Evolutionary conservation across 2,113 vertebrate genomes (phyloP), one percentile per base, ranked within the genome.

Genomic region (Leuciscus idus): DNA sequence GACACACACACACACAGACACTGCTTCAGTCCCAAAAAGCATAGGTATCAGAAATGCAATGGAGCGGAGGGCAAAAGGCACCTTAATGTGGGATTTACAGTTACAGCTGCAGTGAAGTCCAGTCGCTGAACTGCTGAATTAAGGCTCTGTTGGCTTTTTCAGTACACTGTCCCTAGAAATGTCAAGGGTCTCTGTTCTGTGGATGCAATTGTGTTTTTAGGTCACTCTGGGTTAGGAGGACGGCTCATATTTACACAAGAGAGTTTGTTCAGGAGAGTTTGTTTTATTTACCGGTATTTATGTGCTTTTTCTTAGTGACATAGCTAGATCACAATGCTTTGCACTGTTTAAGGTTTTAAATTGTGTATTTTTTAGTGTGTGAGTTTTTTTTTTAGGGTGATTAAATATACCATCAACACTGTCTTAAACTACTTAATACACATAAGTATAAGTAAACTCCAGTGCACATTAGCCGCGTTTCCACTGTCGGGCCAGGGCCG

Each of bases 1-100:
- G 21, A 64, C 39, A 81, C 79, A 86, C 68, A 72, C 66, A 75
- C 70, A 68, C 48, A 39, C 5, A 5, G 12, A 85, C 61, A 64
- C 55, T 50, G 28, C 19, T 61, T 80, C 55, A 8, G 80, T 82
- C 17, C 61, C 2, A 11, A 33, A 30, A 28, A 50, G 43, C 43
- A 23, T n/a, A 62, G 39, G 70, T 73, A 64, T 48, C 33, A 75
- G 28, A 30, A 74, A 86, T 39, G 23, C 23, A 21, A 68, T 11
- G 4, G 26, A 62, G 73, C 1, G 6, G 21, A 64, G 19, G 48
- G 10, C 4, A 75, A 36, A 76, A 28, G 21, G 36, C 36, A 46
- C 12, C 57, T 36, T 52, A n/a, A 66, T 55, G 17, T 86, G 4
- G 12, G 26, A 50, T 66, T n/a, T 46, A 55, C 80, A n/a, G 72